Conservation (phyloP, 1,140 invertebrate species). For the Fopius arisanus region DNA sequence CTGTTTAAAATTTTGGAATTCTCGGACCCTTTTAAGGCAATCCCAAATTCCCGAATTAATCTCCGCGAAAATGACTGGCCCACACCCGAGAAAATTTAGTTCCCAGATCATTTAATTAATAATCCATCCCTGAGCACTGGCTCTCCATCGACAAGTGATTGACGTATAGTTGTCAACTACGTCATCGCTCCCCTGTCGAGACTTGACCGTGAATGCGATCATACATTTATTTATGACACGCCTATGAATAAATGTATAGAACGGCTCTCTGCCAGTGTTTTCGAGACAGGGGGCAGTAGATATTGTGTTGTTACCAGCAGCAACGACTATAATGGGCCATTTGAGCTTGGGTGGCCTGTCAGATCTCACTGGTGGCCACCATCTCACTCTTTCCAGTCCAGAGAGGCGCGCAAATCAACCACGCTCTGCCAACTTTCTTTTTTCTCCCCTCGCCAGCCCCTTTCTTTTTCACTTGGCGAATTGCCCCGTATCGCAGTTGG, state of each 20-base stretch:
- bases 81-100: no score
- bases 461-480: constrained; percentile 11
- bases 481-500: constrained; percentile 3
- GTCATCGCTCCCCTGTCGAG: neutral
- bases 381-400: constrained; percentile 16
- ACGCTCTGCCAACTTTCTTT: constrained; percentile 10
- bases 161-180: neutral
- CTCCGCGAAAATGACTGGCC: no score
- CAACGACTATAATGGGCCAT: constrained; percentile 44
- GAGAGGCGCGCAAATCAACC: constrained; percentile 7
- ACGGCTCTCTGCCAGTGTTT: constrained; percentile 30
- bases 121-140: no score
- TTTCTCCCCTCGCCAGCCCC: neutral
- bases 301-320: constrained; percentile 29
- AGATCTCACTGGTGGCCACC: constrained; percentile 42
- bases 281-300: constrained; percentile 11
- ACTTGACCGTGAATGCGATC: constrained; percentile 44
- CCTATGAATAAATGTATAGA: constrained; percentile 63
- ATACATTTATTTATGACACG: constrained; percentile 64
- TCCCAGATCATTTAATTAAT: no score
- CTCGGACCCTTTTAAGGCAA: no score
- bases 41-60: no score
- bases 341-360: constrained; percentile 46
- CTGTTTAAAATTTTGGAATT: no score
- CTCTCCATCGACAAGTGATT: neutral